Base-by-base conservation (phyloP, 2,113 vertebrate genomes). In the Hydrochoerus hydrochaeris region DNA sequence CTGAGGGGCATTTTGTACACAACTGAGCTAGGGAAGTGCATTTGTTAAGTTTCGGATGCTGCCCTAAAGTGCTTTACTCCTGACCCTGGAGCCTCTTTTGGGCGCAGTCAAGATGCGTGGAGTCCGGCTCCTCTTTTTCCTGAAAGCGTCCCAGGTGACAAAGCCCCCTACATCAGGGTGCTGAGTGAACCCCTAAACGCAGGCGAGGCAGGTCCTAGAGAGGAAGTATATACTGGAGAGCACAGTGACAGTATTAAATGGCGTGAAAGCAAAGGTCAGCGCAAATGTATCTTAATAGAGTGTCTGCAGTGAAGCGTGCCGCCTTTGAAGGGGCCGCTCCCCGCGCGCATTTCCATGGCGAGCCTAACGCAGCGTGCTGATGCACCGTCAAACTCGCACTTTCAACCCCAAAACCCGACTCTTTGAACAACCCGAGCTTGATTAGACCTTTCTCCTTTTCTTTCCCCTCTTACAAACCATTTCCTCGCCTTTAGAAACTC, bases 221-320 rank as follows among this genome's bases (percentile, higher is more conserved):
- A 98, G 98, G 98, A 98, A 98, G 98, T 98, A 67, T 98, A 97
- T 98, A 96, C 97, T 96, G 97, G 96, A 97, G 98, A 98, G 97
- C 97, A 95, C 97, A 98, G 98, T 98, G 98, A 98, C 98, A 98
- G 98, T 98, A 99, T 99, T 98, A 98, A 99, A 98, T 98, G 98
- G 98, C 98, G 98, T 99, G 98, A 99, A 99, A 98, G 98, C 98
- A 99, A 99, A 99, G 99, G 99, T 99, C 99, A 99, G 97, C 97
- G 97, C 98, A 99, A 99, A 99, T 99, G 99, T 99, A 98, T 99
- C 99, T 99, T 99, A 99, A 99, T 99, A 99, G 98, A 99, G 98
- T 99, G 99, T 99, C 99, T 99, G 98, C 98, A 98, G 98, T 98
- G 98, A 98, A 99, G 98, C 99, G 98, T 99, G 99, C 98, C 98